Base-by-base conservation (phyloP, 2,888 invertebrate genomes). In the Parasteatoda lunata region DNA sequence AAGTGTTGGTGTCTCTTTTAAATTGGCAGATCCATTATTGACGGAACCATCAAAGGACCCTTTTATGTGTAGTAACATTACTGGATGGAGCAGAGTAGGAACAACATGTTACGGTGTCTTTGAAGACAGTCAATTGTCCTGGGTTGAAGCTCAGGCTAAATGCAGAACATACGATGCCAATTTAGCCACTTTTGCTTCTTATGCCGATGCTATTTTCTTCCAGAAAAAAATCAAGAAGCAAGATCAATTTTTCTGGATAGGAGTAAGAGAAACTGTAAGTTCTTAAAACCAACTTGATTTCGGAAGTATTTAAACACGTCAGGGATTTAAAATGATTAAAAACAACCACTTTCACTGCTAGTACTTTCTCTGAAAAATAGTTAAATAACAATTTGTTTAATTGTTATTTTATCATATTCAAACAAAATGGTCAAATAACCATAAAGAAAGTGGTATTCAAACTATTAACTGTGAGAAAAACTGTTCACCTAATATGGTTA, bases 231-330 rank as follows among this genome's bases (percentile, higher is more conserved):
- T 77, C 7, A 71, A 6, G 4, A 13, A 8, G 7, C 69, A 82
- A 8, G 15, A 77, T 4, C 51, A 11, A 11, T 78, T 77, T 30
- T 81, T 51, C 15, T 87, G 86, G 86, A 87, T 54, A 30, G 86
- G 81, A 30, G 48, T 77, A 5, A 77, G 86, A 49, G 77, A 81
- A 69, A 77, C 47, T 49, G 86, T 77, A 82, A 72, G 52, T 59
- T 8, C 8, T 9, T 9, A 54, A 9, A 9, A 9, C 3, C 8
- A 11, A 1, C 7, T 9, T 9, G 11, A 54, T 54, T 54, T 54
- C 54, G 8, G 54, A 11, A 30, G 30, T 30, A 30, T 30, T 30
- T 30, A 30, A 30, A 30, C 30, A 30, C 30, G 30, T 30, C 2
- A 30, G 30, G 30, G 30, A 30, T 30, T 30, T 30, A 30, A 30